Percentiles rank a stretch among this genome's conserved stretches.
Conservation (phyloP, 2,113 vertebrate species). For the Corvus hawaiiensis region DNA sequence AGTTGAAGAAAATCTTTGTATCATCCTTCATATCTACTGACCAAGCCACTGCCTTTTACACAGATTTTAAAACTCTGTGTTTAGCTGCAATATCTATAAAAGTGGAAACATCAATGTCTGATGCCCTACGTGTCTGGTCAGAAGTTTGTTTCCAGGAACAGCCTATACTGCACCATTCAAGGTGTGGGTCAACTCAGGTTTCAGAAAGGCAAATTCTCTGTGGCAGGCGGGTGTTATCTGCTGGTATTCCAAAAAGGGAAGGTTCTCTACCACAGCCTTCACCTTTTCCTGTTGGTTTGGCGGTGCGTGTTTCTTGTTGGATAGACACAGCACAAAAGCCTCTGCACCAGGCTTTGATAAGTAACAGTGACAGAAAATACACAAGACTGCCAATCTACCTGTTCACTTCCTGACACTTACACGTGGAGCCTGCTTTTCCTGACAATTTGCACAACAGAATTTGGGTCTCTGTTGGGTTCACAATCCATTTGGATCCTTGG, state of each 20-base stretch:
- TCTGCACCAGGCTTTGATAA: background rate
- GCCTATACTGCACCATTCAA: background rate
- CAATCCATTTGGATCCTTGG: background rate
- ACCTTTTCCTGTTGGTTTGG: background rate
- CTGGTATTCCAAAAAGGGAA: background rate
- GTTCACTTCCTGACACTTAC: background rate
- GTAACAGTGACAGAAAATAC: background rate
- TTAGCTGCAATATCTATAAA: background rate
- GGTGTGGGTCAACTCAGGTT: background rate
- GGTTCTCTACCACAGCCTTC: background rate
- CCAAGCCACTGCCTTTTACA: background rate
- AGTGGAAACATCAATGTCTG: background rate
- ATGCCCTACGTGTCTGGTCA: background rate
- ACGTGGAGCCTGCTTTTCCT: background rate
- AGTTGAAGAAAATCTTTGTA: background rate
- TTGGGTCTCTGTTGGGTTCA: background rate
- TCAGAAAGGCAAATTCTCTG: background rate
- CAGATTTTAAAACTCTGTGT: background rate
- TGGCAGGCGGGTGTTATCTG: accelerated
- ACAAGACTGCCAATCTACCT: background rate
- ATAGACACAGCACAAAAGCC: background rate
- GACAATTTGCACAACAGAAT: background rate
- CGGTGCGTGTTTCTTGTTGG: background rate
- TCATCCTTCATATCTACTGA: background rate
- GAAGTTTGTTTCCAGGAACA: background rate